Conservation (phyloP, 2,888 invertebrate genomes). For the Elegia similella region DNA sequence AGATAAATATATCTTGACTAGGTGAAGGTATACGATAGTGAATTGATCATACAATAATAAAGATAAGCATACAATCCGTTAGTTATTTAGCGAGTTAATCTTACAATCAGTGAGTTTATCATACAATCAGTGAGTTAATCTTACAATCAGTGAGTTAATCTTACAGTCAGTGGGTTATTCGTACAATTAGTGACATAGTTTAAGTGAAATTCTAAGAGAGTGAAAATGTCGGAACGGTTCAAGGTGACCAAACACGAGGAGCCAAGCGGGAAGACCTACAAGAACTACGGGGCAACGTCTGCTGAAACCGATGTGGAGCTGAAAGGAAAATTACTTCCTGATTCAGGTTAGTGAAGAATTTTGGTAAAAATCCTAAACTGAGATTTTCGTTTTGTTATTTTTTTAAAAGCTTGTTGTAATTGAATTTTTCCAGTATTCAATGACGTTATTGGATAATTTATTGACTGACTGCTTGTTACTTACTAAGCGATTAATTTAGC, state of each 20-base stretch:
- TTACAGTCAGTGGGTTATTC: background rate
- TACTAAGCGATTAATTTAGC: too few species aligned
- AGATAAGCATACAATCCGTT: background rate
- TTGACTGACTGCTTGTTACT: too few species aligned
- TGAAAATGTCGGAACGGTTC: conserved; percentile 82
- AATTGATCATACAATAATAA: background rate
- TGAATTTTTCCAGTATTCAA: background rate
- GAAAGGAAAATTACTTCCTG: conserved; percentile 68
- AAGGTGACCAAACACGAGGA: conserved; percentile 83
- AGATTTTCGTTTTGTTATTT: background rate
- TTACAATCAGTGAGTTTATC: background rate
- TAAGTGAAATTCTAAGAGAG: conserved; percentile 27
- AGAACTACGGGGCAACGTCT: conserved; percentile 82
- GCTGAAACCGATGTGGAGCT: conserved; percentile 70
- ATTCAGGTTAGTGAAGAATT: conserved; percentile 56
- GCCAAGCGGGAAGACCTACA: conserved; percentile 73
- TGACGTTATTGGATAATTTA: too few species aligned
- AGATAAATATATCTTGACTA: background rate
- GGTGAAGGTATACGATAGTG: background rate
- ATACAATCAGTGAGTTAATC: background rate
- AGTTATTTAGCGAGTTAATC: background rate
- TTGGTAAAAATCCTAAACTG: background rate
- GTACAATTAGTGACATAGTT: background rate
- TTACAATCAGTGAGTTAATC: background rate
- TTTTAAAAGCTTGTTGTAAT: background rate